phyloP scores from a whole-genome alignment of 2,113 vertebrate species.

The Pelodiscus sinensis region DNA sequence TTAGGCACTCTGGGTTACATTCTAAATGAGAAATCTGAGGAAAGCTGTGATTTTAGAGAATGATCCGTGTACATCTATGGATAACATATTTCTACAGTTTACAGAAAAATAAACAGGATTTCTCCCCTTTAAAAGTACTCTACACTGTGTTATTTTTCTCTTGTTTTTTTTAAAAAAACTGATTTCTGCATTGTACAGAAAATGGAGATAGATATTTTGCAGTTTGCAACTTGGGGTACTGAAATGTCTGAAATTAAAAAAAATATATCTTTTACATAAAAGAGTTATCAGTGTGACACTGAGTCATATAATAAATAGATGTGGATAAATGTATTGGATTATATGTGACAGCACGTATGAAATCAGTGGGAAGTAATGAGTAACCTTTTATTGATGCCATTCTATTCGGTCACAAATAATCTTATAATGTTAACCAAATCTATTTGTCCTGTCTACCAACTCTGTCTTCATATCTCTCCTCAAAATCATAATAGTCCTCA shows the following conservation, averaged over 20 bases:
- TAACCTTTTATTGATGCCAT: slow-evolving; percentile 1
- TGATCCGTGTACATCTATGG: slow-evolving; percentile 39
- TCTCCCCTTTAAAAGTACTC: neutral
- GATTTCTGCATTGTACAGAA: neutral
- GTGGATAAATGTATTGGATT: slow-evolving; percentile 35
- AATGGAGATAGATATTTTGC: neutral
- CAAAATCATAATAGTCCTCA: neutral
- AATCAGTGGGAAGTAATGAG: slow-evolving; percentile 12
- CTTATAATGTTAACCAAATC: slow-evolving; percentile 5
- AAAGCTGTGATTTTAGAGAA: slow-evolving; percentile 28
- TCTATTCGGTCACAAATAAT: slow-evolving; percentile 32
- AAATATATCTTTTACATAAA: slow-evolving; percentile 13
- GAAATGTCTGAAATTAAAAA: slow-evolving; percentile 5
- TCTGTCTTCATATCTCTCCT: neutral
- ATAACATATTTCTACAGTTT: neutral
- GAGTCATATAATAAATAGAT: slow-evolving; percentile 28
- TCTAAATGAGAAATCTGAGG: slow-evolving; percentile 42
- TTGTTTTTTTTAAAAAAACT: neutral
- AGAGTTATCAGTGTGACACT: slow-evolving; percentile 1
- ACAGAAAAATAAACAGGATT: neutral
- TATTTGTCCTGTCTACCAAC: slow-evolving; percentile 1
- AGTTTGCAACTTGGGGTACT: neutral
- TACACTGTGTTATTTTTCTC: neutral
- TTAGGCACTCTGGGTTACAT: slow-evolving; percentile 52
- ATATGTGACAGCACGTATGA: slow-evolving; percentile 21